Evolutionary conservation across 2,888 invertebrate species (phyloP), one percentile per base, ranked within the genome.

Genomic region (Rapana venosa): DNA sequence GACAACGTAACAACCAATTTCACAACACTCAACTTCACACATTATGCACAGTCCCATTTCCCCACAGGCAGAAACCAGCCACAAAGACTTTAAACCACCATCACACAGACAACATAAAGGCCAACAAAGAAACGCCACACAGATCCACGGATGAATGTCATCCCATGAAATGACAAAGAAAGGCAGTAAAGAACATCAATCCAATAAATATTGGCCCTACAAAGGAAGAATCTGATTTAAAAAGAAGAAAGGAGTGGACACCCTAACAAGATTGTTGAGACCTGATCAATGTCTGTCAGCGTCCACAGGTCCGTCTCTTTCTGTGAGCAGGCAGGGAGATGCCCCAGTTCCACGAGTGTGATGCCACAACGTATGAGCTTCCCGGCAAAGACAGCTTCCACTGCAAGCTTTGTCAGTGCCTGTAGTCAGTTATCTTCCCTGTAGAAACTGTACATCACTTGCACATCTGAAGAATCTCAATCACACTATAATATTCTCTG

Each of bases 211-310:
- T 35, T 32, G 35, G 70, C 74, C 30, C 77, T 56, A 56, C 35
- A 87, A 35, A 35, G 35, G 11, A 66, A 61, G 26, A 36, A 47
- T 35, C 22, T 26, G 22, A 30, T 30, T 30, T 61, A 89, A 85
- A 81, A 89, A 20, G 30, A 84, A 84, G 47, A 85, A 22, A 74
- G 74, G 56, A 36, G 36, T 35, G 47, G 88, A 88, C 88, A 66
- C 66, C 22, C 30, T 11, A 26, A 74, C 74, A 74, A 13, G 26
- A 26, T 1, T 26, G 11, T 74, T n/a, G 66, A 74, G 30, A 74
- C 30, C 30, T 74, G 74, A 74, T 74, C 74, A n/a, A n/a, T n/a
- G 74, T n/a, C 26, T n/a, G 2, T 22, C 66, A 74, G 20, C 15
- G 15, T 20, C 32, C 30, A 32, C 77, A 79, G 11, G 15, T 35